These are phyloP conservation scores for Cataglyphis livida DNA, from an alignment of 2,888 invertebrate genomes.

Conservation along the genomic window DNA sequence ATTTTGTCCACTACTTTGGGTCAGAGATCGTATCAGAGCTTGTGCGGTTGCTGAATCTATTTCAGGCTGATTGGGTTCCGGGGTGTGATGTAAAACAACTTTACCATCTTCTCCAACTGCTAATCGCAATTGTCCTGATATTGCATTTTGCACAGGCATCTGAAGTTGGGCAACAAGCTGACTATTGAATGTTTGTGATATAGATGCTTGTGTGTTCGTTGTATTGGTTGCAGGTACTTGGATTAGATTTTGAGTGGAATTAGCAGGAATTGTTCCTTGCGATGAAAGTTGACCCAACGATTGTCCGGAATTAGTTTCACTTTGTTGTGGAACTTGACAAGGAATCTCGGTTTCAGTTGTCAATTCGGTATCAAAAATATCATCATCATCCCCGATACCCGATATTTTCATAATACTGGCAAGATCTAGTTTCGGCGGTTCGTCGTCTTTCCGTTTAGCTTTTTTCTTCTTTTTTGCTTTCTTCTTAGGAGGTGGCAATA, in stretches of 20 bases:
- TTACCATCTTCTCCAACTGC: conserved; percentile 90
- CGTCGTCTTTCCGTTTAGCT: conserved; percentile 86
- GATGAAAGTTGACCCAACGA: conserved; percentile 67
- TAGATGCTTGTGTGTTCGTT: conserved; percentile 76
- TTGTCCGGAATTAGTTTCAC: conserved; percentile 75
- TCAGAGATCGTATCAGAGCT: conserved; percentile 82
- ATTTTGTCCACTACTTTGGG: conserved; percentile 82
- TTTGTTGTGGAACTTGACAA: conserved; percentile 70
- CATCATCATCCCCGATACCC: conserved; percentile 90
- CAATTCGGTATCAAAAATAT: conserved; percentile 86
- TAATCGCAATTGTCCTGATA: conserved; percentile 88
- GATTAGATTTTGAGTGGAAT: conserved; percentile 74
- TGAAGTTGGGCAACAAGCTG: conserved; percentile 87
- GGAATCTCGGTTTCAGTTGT: conserved; percentile 77
- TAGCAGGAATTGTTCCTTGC: conserved; percentile 66
- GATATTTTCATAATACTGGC: conserved; percentile 92
- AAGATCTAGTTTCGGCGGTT: conserved; percentile 88
- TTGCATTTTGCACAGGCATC: conserved; percentile 83
- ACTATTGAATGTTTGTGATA: conserved; percentile 77
- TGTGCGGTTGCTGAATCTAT: conserved; percentile 84
- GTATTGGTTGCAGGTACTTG: conserved; percentile 80
- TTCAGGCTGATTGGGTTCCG: conserved; percentile 85
- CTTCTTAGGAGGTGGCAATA: conserved; percentile 86
- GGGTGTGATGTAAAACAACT: conserved; percentile 89
- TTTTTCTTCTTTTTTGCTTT: conserved; percentile 87